Conservation (phyloP, 2,113 vertebrate species). For the Cochlearius cochlearius region DNA sequence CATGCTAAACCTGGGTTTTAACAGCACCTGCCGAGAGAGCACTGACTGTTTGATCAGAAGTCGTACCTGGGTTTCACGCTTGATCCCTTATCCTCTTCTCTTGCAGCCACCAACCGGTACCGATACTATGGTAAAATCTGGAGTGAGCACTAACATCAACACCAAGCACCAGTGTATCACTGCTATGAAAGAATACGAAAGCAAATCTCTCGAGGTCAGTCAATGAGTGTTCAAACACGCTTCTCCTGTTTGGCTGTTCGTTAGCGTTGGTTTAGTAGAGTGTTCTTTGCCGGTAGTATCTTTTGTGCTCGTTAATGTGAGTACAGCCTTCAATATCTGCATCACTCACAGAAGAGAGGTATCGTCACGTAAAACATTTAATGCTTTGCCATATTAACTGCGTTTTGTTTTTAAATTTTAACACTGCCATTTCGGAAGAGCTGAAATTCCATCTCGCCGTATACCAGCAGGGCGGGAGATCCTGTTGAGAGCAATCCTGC, state of each 20-base stretch:
- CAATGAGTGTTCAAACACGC: background rate
- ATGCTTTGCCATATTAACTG: rapidly evolving
- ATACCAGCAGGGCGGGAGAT: background rate
- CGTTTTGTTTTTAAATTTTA: background rate
- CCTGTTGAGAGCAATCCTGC: background rate
- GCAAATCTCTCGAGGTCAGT: conserved; percentile 88
- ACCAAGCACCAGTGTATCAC: conserved; percentile 99
- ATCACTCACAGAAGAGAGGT: rapidly evolving
- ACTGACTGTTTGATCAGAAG: too few species aligned
- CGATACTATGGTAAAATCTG: conserved; percentile 96
- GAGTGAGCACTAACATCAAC: conserved; percentile 95
- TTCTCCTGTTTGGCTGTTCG: rapidly evolving
- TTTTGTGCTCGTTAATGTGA: rapidly evolving
- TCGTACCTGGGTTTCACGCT: background rate
- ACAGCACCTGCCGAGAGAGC: too few species aligned
- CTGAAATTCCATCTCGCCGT: background rate
- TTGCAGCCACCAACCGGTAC: conserved; percentile 88
- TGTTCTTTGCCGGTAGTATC: too few species aligned
- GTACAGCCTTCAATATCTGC: rapidly evolving
- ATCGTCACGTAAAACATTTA: background rate
- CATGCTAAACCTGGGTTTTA: background rate
- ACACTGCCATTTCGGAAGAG: background rate
- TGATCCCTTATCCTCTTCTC: background rate
- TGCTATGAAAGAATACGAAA: conserved; percentile 98
- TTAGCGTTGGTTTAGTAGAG: background rate